Base-by-base conservation (phyloP, 2,888 invertebrate genomes). In the Caradrina clavipalpis region DNA sequence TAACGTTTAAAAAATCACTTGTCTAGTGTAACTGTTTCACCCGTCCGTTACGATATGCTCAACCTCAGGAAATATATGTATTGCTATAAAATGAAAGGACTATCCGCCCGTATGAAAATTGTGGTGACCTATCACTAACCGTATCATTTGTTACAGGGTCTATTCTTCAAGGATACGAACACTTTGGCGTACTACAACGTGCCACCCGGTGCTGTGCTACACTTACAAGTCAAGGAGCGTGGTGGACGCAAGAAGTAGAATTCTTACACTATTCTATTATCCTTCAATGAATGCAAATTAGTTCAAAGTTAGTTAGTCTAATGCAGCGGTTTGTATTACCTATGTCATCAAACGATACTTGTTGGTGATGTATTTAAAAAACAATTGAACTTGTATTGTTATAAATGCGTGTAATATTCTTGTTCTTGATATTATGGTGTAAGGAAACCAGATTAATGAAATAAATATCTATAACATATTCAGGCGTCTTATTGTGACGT, bases 111-210 rank as follows among this genome's bases (percentile, higher is more conserved):
- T 15, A 45, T 17, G 0, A 5, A 45, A 45, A 17, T 17, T 45
- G 17, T 17, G 4, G 6, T 0, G 10, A 17, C 6, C 45, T 5
- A 5, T 45, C n/a, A 19, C 26, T 39, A 11, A 69, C 3, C 7
- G 8, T 31, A 22, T 11, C 8, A 22, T 51, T 17, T 54, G 10
- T 78, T 84, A 95, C 96, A 99, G 98, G 99, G 99, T 47, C 97
- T 99, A 95, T 99, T 99, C 96, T 98, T 99, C 96, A 99, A 99
- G 92, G 99, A 99, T 94, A 98, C 98, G 62, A 99, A 99, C 90
- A 97, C 98, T 0, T 96, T 99, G 93, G 99, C 99, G 0, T 99
- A 98, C 96, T 99, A 99, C 96, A 99, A 99, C 94, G 97, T 99
- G 76, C 96, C 97, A 13, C 98, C 98, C 45, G 98, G 98, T 63